Evolutionary conservation across 2,797 vertebrate species (phyloP).

Genomic region (Alectoris magna): DNA sequence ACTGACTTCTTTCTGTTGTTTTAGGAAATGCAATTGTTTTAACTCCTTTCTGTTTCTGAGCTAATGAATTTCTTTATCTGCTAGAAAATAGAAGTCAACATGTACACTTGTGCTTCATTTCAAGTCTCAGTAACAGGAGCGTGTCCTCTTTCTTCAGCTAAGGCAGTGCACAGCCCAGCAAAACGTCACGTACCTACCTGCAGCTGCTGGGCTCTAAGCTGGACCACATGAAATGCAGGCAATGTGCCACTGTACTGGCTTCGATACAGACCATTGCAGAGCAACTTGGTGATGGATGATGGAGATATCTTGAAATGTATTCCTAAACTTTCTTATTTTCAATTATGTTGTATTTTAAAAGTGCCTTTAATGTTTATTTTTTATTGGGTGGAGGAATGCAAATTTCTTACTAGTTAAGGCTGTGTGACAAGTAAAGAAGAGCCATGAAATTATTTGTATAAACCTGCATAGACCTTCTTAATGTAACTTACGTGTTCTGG

Average conservation of each 20-base stretch:
- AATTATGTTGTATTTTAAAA: neutral
- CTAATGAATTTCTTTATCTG: neutral
- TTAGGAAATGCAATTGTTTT: neutral
- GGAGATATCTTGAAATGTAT: neutral
- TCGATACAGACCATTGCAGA: accelerated
- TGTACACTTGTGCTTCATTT: neutral
- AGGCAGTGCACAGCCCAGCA: accelerated
- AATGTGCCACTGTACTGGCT: neutral
- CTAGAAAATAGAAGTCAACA: neutral
- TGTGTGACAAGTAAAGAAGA: neutral
- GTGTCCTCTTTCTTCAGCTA: accelerated
- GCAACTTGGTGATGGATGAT: neutral
- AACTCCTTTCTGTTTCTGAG: neutral
- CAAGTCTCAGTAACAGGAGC: accelerated
- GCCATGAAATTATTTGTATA: neutral
- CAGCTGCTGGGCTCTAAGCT: accelerated
- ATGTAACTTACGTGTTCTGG: neutral
- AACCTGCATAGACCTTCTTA: neutral
- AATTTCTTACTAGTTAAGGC: neutral
- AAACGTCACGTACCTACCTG: neutral
- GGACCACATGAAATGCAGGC: accelerated
- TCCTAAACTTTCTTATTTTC: neutral
- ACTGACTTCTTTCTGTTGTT: neutral
- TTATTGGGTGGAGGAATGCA: neutral
- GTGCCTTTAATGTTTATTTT: neutral